Base-by-base conservation (phyloP, 2,888 invertebrate species). In the Drosophila lacicola region DNA sequence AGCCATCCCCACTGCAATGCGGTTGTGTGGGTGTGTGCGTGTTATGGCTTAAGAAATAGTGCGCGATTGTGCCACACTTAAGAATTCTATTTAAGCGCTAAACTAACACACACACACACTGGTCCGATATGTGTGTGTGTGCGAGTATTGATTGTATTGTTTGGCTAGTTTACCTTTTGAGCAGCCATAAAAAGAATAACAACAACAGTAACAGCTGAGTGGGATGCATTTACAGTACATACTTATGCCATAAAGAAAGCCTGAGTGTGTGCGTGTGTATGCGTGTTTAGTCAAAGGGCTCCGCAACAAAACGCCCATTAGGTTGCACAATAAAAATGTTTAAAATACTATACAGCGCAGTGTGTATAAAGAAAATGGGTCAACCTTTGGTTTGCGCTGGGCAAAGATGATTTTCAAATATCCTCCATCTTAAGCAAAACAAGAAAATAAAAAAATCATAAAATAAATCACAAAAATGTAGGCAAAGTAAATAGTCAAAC, bases 231-330 rank as follows among this genome's bases (percentile, higher is more conserved):
- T 86, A 78, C 66, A 78, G 86, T 77, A 82, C 82, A 83, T 84
- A 83, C 74, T 69, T 76, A 70, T 67, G 63, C 83, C 83, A 68
- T 71, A 86, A 87, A 71, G 76, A 82, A 68, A 67, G 47, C 53
- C 14, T 47, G 50, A 57, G 49, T 54, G 21, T 50, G 46, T 50
- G 34, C 34, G 11, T 54, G 49, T 47, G n/a, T 49, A 39, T 55
- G 9, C 66, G 37, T 66, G 51, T 36, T 51, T 45, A 54, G 76
- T 64, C 67, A 77, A 77, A 74, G 75, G 61, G 49, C 55, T 62
- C 72, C 51, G 60, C 85, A 82, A 82, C 85, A 88, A 82, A 79
- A 77, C 74, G 74, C 77, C 86, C 86, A 85, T 88, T 82, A 84
- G 66, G 64, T 69, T 71, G 77, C 80, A 80, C 88, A 82, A 85